Evolutionary conservation across 1,140 invertebrate species (phyloP), one percentile per base, ranked within the genome.

Genomic region (Drosophila tsacasi): DNA sequence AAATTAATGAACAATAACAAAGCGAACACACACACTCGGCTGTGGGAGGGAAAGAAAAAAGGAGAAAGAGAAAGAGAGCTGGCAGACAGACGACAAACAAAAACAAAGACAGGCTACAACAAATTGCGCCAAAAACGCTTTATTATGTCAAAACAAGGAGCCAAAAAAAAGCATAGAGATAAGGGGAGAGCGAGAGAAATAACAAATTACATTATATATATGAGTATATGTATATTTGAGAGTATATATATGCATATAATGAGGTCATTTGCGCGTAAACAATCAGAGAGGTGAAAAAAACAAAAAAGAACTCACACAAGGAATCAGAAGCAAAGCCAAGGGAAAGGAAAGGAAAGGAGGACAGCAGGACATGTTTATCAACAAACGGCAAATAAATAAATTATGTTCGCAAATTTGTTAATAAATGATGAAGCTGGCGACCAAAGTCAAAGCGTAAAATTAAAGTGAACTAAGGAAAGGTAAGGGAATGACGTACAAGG

Each of bases 201-300:
- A 81, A 81, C 62, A 90, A 81, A 89, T 90, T 90, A 76, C 74
- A 79, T 89, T 84, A 89, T 75, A 76, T 84, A 74, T 58, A 47
- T 17, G 9, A 12, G 9, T 30, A n/a, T 10, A 10, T 72, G 55
- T 79, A 65, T 21, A 15, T 35, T 9, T 21, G 10, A 1, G 1
- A 13, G 4, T 61, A 55, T 37, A 55, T 55, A 17, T 12, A 7
- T 57, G 35, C 52, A 62, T 63, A 89, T 89, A 89, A 89, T 89
- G 85, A 89, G 85, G 85, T 89, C 85, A 89, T 89, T 89, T 90
- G 78, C 85, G 85, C 81, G 78, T 90, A 89, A 89, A 89, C 84
- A 89, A 90, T 90, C 83, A 66, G 67, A 61, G 52, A 76, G 65
- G 39, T 32, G 39, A 17, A 37, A 46, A 21, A 59, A 21, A 35